phyloP scores from a whole-genome alignment of 2,797 vertebrate species.

The Fistularia tabacaria region DNA sequence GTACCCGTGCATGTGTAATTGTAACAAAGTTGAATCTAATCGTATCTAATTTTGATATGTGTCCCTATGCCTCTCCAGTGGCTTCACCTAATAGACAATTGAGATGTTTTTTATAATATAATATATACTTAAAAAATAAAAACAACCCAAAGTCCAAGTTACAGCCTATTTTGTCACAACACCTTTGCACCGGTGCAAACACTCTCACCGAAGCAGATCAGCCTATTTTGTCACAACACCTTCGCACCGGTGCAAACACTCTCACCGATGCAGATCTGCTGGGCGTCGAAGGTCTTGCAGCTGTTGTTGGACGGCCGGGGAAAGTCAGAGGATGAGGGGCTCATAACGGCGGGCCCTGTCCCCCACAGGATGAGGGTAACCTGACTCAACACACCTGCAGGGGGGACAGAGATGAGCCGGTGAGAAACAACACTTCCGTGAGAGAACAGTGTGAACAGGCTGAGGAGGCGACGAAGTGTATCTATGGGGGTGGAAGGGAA shows the following conservation, averaged over 20 bases:
- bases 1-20: too few relatives aligned
- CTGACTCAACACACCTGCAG: constrained; percentile 87
- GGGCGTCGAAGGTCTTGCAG: constrained; percentile 90
- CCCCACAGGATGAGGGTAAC: constrained; percentile 91
- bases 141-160: too few relatives aligned
- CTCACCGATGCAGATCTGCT: constrained; percentile 94
- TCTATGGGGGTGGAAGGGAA: constrained; percentile 31
- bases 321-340: constrained; percentile 73
- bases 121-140: too few relatives aligned
- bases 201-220: constrained; percentile 89
- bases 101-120: too few relatives aligned
- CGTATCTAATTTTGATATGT: too few relatives aligned
- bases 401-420: background rate
- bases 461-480: constrained; percentile 5
- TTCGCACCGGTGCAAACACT: too few relatives aligned
- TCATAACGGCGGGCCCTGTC: constrained; percentile 76
- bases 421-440: constrained; percentile 13
- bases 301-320: constrained; percentile 86
- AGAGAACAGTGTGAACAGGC: background rate
- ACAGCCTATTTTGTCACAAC: too few relatives aligned
- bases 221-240: too few relatives aligned
- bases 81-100: too few relatives aligned
- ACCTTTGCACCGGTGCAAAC: too few relatives aligned
- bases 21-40: too few relatives aligned
- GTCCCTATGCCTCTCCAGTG: too few relatives aligned